Percentiles rank a stretch among this genome's conserved stretches.
phyloP scores from a whole-genome alignment of 2,888 invertebrate genomes.

The Colletes collaris region DNA sequence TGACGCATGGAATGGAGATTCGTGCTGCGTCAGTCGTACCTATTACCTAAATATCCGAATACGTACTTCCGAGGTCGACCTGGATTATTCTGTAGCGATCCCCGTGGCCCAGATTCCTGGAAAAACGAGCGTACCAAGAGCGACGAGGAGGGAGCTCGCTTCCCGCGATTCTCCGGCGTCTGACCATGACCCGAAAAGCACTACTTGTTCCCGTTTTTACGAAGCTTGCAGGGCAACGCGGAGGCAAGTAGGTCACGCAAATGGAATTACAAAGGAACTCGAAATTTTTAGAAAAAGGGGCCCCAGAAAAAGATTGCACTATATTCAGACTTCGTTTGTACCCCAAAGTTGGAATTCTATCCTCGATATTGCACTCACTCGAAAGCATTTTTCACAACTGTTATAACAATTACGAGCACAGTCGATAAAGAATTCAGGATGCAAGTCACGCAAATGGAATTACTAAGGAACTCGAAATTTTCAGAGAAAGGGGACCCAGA shows the following conservation, averaged over 20 bases:
- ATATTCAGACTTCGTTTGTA: no score
- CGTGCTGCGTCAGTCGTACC: background rate
- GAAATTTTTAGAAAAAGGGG: background rate
- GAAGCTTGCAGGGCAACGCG: background rate
- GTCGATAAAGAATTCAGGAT: no score
- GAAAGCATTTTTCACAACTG: no score
- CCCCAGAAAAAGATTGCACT: background rate
- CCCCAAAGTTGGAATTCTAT: no score
- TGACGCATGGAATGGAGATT: constrained; percentile 4
- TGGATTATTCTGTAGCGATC: constrained; percentile 1
- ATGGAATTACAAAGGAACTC: background rate
- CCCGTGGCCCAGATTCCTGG: background rate
- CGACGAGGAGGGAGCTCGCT: background rate
- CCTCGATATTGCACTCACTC: no score
- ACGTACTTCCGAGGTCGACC: constrained; percentile 23
- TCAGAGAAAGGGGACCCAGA: background rate
- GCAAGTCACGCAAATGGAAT: background rate
- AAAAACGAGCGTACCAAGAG: constrained; percentile 9
- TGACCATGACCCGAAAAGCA: constrained; percentile 40
- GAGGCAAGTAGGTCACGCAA: constrained; percentile 19
- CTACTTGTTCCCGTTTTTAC: constrained; percentile 35
- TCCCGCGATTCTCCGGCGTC: constrained; percentile 17
- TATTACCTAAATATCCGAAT: constrained; percentile 7
- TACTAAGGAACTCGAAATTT: background rate
- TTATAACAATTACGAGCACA: no score